phyloP scores from a whole-genome alignment of 2,797 vertebrate genomes.

The Crypturellus tataupa region DNA sequence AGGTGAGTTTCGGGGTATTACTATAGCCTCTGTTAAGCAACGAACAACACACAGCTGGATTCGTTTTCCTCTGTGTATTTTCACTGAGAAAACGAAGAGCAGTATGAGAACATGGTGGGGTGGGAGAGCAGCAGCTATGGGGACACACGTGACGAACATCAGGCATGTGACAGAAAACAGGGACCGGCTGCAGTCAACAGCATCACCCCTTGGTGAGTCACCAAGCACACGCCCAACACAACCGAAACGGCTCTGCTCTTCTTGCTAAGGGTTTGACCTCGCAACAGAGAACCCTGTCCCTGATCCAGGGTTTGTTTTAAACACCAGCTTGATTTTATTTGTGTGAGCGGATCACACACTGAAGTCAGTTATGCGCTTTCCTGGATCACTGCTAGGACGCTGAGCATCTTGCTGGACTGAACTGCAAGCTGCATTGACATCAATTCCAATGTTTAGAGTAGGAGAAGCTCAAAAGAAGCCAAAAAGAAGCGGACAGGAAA shows the following conservation, averaged over 20 bases:
- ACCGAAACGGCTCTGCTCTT: background rate
- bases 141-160: background rate
- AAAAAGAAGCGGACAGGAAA: background rate
- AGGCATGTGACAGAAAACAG: background rate
- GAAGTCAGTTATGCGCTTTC: background rate
- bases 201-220: background rate
- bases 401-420: background rate
- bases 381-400: background rate
- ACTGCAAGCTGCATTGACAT: background rate
- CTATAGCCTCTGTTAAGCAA: background rate
- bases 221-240: background rate
- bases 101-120: background rate
- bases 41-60: background rate
- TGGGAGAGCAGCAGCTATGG: background rate
- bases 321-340: background rate
- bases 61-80: background rate
- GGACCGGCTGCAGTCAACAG: background rate
- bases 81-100: background rate
- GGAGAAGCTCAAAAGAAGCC: background rate
- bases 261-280: background rate
- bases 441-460: background rate
- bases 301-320: background rate
- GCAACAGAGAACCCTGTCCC: background rate
- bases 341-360: background rate
- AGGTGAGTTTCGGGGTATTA: background rate